Evolutionary conservation across 2,113 vertebrate species (phyloP).

Genomic region (Tringa solitaria): DNA sequence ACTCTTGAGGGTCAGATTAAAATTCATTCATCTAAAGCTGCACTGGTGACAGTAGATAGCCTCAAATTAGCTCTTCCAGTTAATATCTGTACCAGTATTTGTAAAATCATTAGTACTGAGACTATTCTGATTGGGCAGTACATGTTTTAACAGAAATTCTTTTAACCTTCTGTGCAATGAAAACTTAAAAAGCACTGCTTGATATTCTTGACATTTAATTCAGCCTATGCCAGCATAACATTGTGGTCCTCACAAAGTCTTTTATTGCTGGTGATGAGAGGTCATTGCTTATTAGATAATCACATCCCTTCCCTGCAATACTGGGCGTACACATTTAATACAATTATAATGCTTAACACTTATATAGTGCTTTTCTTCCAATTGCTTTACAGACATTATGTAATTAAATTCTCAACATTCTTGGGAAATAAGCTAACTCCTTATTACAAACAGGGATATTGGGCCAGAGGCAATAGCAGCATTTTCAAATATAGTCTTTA

Average conservation of each 20-base stretch:
- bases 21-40: conserved; percentile 76
- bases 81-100: conserved; percentile 60
- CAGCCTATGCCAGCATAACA: conserved; percentile 12
- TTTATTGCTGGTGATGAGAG: conserved; percentile 54
- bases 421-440: conserved; percentile 56
- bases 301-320: conserved; percentile 35
- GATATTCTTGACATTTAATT: conserved; percentile 36
- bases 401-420: conserved; percentile 65
- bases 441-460: conserved; percentile 36
- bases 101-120: conserved; percentile 8
- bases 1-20: conserved; percentile 81
- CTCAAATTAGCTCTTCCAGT: conserved; percentile 64
- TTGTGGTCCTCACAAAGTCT: conserved; percentile 19
- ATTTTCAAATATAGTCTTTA: conserved; percentile 28
- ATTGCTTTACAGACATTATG: conserved; percentile 55
- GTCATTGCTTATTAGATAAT: conserved; percentile 60
- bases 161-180: conserved; percentile 22
- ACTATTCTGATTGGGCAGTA: background rate
- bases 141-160: conserved; percentile 34
- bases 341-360: conserved; percentile 53
- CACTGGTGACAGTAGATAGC: conserved; percentile 60
- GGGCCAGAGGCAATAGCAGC: background rate
- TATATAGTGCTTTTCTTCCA: conserved; percentile 43
- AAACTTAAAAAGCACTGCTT: conserved; percentile 32
- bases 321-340: conserved; percentile 45